Evolutionary conservation across 1,140 invertebrate genomes (phyloP), one percentile per base, ranked within the genome.

Genomic region (Plodia interpunctella): DNA sequence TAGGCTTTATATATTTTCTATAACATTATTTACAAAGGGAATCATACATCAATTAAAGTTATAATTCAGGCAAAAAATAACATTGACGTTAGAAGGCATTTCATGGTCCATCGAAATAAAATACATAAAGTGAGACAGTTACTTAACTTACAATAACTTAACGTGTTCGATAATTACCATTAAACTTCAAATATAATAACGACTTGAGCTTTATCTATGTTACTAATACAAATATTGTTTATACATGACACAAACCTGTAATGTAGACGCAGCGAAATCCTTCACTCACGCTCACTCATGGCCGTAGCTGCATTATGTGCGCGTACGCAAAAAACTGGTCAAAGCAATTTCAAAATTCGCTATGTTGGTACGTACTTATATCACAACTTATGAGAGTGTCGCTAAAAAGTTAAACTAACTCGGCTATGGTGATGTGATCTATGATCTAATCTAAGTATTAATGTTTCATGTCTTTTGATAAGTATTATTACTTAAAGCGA

Each of bases 11-110:
- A 63, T 55, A 58, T 57, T 63, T 55, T 54, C 64, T 59, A 54
- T 20, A 59, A 50, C 57, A 60, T 57, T 71, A 68, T 71, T 63
- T 71, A 70, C 68, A 70, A 60, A 58, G 38, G 28, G 61, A 59
- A 20, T 58, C 52, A 60, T 53, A 49, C 50, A 66, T 51, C 38
- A 55, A 51, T 52, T 62, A 50, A 25, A 55, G 32, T 32, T 63
- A 68, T 54, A 53, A 38, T 59, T 62, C 64, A 63, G 65, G 72
- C 69, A 70, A 75, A 72, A 18, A 65, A 72, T 69, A 63, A 68
- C 21, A 64, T 68, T 59, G 49, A 72, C 44, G 60, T 66, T 80
- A 74, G 65, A 84, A 84, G 83, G 83, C 83, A 86, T 83, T 86
- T 84, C 81, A 72, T 80, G 83, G 79, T 78, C 66, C 60, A 71